These are phyloP conservation scores for Cardiocondyla obscurior DNA, from an alignment of 1,140 invertebrate genomes.

Conservation along the genomic window DNA sequence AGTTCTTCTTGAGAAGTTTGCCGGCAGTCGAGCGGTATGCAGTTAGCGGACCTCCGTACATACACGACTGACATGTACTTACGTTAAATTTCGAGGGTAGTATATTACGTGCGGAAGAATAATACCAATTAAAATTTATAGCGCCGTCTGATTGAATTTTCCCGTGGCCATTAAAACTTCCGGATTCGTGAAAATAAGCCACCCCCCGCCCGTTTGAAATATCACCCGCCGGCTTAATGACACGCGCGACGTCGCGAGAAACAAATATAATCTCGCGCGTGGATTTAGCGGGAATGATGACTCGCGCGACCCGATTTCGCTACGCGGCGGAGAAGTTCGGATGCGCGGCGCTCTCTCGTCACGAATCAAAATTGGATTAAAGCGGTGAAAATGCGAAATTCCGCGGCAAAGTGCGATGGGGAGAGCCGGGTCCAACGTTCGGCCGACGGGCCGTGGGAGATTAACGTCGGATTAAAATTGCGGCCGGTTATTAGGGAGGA, in stretches of 20 bases:
- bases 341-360: conserved; percentile 1
- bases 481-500: conserved; percentile 71
- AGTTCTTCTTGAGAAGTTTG: too few relatives aligned
- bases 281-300: conserved; percentile 30
- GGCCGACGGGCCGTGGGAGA: conserved; percentile 50
- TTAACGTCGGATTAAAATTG: conserved; percentile 74
- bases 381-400: conserved; percentile 70
- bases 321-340: conserved; percentile 6
- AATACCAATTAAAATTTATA: too few relatives aligned
- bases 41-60: too few relatives aligned
- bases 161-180: neutral
- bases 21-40: too few relatives aligned
- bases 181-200: conserved; percentile 2
- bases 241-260: conserved; percentile 4
- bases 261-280: conserved; percentile 13
- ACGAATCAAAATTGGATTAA: conserved; percentile 69
- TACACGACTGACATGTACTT: too few relatives aligned
- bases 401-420: conserved; percentile 48
- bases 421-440: conserved; percentile 52
- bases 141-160: neutral
- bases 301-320: conserved; percentile 22
- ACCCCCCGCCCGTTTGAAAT: neutral
- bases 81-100: too few relatives aligned
- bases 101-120: too few relatives aligned
- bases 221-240: conserved; percentile 6